Evolutionary conservation across 2,797 vertebrate genomes (phyloP).

Genomic region (Hypotaenidia philippensis): DNA sequence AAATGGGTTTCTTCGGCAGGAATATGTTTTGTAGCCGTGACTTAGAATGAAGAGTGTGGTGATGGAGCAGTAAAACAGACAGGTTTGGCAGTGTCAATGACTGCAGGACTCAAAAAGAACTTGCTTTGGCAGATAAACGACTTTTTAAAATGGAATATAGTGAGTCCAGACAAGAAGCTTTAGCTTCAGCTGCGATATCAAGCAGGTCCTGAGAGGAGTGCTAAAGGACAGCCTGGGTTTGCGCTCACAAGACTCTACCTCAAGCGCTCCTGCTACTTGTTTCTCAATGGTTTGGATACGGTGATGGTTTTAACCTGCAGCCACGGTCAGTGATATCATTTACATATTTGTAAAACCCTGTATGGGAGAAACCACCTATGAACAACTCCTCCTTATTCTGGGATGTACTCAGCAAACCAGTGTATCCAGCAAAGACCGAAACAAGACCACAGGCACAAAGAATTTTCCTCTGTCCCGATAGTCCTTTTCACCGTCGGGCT

Average conservation of each 20-base stretch:
- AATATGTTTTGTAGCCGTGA: background rate
- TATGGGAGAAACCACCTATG: background rate
- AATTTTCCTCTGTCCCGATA: rapidly evolving
- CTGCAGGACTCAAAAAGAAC: background rate
- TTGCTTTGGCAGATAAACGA: background rate
- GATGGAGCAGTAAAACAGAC: background rate
- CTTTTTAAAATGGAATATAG: background rate
- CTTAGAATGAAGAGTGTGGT: background rate
- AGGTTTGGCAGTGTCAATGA: background rate
- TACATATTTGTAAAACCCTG: background rate
- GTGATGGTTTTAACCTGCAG: background rate
- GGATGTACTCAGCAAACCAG: background rate
- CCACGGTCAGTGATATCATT: background rate
- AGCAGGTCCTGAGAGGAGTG: background rate
- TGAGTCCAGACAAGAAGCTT: background rate
- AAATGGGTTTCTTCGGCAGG: background rate
- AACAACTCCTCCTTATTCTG: background rate
- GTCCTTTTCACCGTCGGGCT: rapidly evolving
- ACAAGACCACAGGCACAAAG: background rate
- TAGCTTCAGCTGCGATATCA: background rate
- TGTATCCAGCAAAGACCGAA: background rate
- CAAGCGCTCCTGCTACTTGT: background rate
- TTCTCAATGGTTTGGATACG: background rate
- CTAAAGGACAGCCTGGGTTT: background rate
- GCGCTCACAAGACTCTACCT: too few relatives aligned